Evolutionary conservation across 2,113 vertebrate genomes (phyloP), one percentile per base, ranked within the genome.

Genomic region (Rhodinocichla rosea): DNA sequence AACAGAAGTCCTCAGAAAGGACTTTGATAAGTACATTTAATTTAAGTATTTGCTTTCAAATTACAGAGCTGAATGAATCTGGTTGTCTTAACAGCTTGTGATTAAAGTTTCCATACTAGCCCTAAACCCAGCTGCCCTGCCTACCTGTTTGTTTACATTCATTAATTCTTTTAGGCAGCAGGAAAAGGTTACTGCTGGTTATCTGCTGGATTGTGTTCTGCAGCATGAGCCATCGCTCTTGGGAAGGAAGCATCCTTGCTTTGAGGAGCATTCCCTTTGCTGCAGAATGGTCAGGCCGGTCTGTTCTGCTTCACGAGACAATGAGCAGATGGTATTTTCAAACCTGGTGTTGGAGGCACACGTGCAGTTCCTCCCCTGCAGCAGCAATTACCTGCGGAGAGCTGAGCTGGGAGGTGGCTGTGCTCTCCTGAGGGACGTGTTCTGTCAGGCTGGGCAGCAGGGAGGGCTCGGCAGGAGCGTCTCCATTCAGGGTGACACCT

Each of bases 401-500:
- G 57, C n/a, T 24, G 10, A 1, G 33, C 49, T 22, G 32, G 70
- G 10, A 7, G 39, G 42, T 14, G 35, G 21, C 63, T 67, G 33
- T 35, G 68, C 89, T 86, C 55, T 1, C 62, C 59, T 35, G n/a
- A 15, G 33, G 49, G 9, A 5, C 2, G 0, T 1, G 16, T 23
- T 50, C 33, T 3, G 15, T 4, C 52, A 4, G 37, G 40, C 50
- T 28, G 45, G 55, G 55, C 55, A 22, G 53, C 53, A 26, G 30
- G 13, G 7, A 14, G 28, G 39, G 44, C 80, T 92, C 59, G 30
- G 22, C 32, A 2, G 28, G 60, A 47, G 53, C 33, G 55, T 19
- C 77, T 3, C 32, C 7, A 0, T 22, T 11, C 55, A 3, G 0
- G 56, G 68, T 18, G 30, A 9, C 64, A 9, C 49, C 44, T 8